phyloP scores from a whole-genome alignment of 53 echinoderm and acorn worm species.

The Holothuria leucospilota region DNA sequence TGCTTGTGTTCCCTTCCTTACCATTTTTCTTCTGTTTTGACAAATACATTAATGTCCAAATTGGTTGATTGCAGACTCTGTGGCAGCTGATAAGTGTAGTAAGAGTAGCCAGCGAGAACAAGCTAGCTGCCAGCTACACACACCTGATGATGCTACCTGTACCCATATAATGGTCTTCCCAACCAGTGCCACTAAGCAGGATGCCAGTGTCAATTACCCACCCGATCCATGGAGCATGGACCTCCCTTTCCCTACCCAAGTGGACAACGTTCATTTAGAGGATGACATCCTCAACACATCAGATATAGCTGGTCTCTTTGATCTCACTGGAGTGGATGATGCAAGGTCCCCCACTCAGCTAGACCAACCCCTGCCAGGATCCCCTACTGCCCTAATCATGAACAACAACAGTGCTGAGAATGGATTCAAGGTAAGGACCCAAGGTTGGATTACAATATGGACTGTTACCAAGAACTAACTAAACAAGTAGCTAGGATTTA shows the following conservation, averaged over 20 bases:
- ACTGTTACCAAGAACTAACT: too few relatives aligned
- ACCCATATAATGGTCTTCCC: slow-evolving; percentile 96
- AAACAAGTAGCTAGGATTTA: too few relatives aligned
- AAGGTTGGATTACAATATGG: too few relatives aligned
- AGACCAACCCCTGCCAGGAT: slow-evolving; percentile 8
- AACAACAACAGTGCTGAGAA: slow-evolving; percentile 14
- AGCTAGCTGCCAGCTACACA: slow-evolving; percentile 87
- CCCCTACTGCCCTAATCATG: slow-evolving; percentile 23
- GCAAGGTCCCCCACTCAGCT: not conserved
- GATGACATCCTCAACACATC: slow-evolving; percentile 57
- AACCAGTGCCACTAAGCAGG: slow-evolving; percentile 94
- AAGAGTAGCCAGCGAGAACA: slow-evolving; percentile 90
- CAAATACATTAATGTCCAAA: not conserved
- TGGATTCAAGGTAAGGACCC: slow-evolving; percentile 16
- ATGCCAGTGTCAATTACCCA: slow-evolving; percentile 31
- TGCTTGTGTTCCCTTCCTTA: too few relatives aligned
- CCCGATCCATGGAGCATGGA: slow-evolving; percentile 35
- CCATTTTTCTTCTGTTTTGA: too few relatives aligned
- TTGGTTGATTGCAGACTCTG: slow-evolving; percentile 71
- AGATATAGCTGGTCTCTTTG: slow-evolving; percentile 5
- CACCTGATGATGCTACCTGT: slow-evolving; percentile 94
- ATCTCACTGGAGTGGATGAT: not conserved
- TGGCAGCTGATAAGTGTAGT: slow-evolving; percentile 91
- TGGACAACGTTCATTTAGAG: slow-evolving; percentile 55
- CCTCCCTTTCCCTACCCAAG: slow-evolving; percentile 62